Conservation (phyloP, 2,113 vertebrate genomes). For the Pseudorasbora parva region DNA sequence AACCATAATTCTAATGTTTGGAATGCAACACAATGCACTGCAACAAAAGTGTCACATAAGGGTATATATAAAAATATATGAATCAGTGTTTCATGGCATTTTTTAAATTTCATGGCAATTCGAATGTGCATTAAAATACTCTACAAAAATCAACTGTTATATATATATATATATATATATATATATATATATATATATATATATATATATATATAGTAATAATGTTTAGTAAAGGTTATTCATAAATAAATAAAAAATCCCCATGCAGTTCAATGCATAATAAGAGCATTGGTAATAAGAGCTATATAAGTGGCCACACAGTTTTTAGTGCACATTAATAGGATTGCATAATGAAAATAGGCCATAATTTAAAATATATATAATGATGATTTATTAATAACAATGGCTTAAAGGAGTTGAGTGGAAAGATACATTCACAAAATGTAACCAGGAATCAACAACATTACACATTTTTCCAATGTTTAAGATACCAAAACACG, state of each 20-base stretch:
- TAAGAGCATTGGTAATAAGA: not conserved
- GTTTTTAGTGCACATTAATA: not conserved
- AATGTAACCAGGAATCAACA: not conserved
- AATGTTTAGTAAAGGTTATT: not conserved
- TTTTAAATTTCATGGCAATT: not conserved
- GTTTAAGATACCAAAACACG: too few species aligned
- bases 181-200: too few species aligned
- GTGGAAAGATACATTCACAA: not conserved
- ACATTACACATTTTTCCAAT: too few species aligned
- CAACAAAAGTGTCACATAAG: not conserved
- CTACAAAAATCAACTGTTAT: not conserved
- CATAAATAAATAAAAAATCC: too few species aligned
- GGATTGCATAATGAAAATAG: not conserved
- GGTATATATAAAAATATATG: not conserved
- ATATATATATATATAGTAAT: too few species aligned
- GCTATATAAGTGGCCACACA: not conserved
- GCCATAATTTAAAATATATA: not conserved
- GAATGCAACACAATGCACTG: not conserved
- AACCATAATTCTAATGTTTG: conserved; percentile 1
- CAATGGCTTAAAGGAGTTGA: not conserved
- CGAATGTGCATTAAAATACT: not conserved
- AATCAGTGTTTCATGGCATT: not conserved
- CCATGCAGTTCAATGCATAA: not conserved
- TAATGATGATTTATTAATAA: not conserved
- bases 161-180: not conserved